A percentile compares a stretch with the other conserved stretches of the same genome.
These are phyloP conservation scores for Triops longicaudatus DNA, from an alignment of 1,140 invertebrate species.

Conservation along the genomic window DNA sequence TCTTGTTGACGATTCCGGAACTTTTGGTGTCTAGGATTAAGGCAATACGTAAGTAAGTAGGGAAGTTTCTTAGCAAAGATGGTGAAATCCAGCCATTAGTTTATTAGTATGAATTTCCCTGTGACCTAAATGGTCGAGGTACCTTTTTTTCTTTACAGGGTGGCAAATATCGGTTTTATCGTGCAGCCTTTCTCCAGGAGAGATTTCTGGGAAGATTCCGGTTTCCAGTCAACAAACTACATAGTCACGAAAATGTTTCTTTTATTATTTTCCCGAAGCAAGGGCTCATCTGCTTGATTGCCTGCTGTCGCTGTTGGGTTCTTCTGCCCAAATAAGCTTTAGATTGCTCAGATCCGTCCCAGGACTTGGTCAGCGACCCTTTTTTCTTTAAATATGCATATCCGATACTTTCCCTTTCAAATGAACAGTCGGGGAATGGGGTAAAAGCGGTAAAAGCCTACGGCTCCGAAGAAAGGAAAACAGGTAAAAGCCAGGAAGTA, in stretches of 20 bases:
- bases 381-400: not conserved
- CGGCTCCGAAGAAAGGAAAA: not conserved
- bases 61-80: too few relatives aligned
- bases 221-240: not conserved
- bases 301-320: not conserved
- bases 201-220: not conserved
- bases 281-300: not conserved
- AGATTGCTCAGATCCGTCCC: not conserved
- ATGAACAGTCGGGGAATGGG: not conserved
- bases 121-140: too few relatives aligned
- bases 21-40: too few relatives aligned
- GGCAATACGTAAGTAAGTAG: too few relatives aligned
- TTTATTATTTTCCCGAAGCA: not conserved
- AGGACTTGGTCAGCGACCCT: not conserved
- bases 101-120: too few relatives aligned
- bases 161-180: too few relatives aligned
- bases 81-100: too few relatives aligned
- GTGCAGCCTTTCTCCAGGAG: not conserved
- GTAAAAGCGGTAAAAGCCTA: not conserved
- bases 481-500: conserved; percentile 11
- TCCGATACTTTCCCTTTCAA: conserved; percentile 1
- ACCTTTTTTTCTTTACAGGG: too few relatives aligned
- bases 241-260: not conserved
- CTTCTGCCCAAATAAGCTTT: not conserved
- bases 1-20: too few relatives aligned